phyloP scores from a whole-genome alignment of 2,797 vertebrate genomes.

The Acanthornis magna region DNA sequence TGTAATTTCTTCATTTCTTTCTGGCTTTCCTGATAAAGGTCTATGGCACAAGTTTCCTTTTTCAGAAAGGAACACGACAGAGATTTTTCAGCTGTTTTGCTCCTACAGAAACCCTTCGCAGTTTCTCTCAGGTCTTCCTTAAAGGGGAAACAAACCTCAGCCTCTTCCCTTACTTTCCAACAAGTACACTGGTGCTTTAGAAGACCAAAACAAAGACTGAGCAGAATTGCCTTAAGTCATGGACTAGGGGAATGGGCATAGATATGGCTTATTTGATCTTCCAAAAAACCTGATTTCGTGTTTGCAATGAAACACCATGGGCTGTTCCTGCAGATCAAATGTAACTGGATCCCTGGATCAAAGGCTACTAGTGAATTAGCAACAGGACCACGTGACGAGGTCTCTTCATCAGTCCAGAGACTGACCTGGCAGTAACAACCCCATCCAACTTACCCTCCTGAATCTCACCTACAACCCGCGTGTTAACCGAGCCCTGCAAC shows the following conservation, averaged over 20 bases:
- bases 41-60: background rate
- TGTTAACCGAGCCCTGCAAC: fast-evolving
- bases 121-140: background rate
- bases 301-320: background rate
- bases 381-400: background rate
- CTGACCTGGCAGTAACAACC: background rate
- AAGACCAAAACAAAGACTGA: constrained; percentile 1
- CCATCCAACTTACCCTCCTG: background rate
- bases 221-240: background rate
- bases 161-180: background rate
- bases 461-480: fast-evolving
- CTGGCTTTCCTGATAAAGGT: background rate
- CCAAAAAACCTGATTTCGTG: background rate
- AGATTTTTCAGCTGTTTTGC: background rate
- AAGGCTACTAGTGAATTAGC: background rate
- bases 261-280: constrained; percentile 5
- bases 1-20: background rate
- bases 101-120: background rate
- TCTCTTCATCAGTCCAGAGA: background rate
- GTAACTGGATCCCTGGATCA: background rate
- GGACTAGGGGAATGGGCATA: background rate
- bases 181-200: background rate
- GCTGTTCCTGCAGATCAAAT: constrained; percentile 26
- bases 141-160: background rate
- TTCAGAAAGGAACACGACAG: background rate